Percentiles rank a stretch among this genome's conserved stretches.
Conservation (phyloP, 1,140 invertebrate genomes). For the Ostrea edulis region DNA sequence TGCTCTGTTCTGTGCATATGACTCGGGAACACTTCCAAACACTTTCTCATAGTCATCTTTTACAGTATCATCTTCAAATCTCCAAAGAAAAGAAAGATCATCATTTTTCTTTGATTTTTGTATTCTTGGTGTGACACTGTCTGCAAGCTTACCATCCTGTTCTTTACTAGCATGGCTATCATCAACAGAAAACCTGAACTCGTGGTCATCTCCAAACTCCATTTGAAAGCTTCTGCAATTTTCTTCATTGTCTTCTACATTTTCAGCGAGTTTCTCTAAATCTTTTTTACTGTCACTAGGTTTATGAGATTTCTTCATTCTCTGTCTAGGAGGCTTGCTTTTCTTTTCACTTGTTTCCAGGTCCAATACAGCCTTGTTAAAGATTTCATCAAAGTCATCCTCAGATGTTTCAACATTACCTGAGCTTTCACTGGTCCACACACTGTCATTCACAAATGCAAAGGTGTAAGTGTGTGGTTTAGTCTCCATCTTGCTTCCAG, state of each 20-base stretch:
- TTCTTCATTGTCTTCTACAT: neutral
- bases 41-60: conserved; percentile 33
- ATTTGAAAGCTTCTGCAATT: conserved; percentile 4
- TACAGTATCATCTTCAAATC: conserved; percentile 44
- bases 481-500: conserved; percentile 11
- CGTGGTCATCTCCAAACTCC: conserved; percentile 1
- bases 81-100: conserved; percentile 28
- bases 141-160: neutral
- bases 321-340: neutral
- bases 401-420: neutral
- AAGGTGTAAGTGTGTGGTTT: conserved; percentile 22
- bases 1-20: conserved; percentile 39
- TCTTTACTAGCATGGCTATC: neutral
- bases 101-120: neutral
- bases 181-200: neutral
- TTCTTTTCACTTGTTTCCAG: conserved; percentile 33
- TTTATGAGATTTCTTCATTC: neutral
- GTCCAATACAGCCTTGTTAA: conserved; percentile 50
- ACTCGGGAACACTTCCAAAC: conserved; percentile 36
- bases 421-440: neutral
- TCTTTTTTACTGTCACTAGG: neutral
- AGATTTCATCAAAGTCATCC: conserved; percentile 56
- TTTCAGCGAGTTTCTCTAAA: neutral
- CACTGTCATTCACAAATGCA: conserved; percentile 38
- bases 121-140: neutral